Base-by-base conservation (phyloP, 2,797 vertebrate species). In the Graptemys geographica region DNA sequence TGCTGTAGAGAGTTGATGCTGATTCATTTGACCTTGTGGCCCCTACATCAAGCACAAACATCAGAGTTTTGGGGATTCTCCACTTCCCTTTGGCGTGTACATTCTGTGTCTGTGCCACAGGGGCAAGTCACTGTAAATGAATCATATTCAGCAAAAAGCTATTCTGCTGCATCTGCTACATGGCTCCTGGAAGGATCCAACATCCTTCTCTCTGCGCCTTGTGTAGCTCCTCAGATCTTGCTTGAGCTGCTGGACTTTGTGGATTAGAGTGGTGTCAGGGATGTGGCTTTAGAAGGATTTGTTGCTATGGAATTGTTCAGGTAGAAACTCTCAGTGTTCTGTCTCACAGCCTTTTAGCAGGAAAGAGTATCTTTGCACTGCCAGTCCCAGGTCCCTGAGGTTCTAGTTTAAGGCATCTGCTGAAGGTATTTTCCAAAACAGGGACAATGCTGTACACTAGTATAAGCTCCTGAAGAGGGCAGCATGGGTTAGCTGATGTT, bases 391-490 rank as follows among this genome's bases (percentile, higher is more conserved):
- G 27, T 51, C 76, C 51, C 47, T 8, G 19, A 11, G 53, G n/a
- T 81, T 41, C 28, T 53, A 49, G 51, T 82, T 81, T 4, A 41
- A 44, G 87, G 37, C 69, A 80, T 65, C 41, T 74, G 72, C 53
- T 44, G 21, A 1, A 79, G 33, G 79, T 10, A 0, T 3, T 65
- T n/a, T 69, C 55, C 79, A 53, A 31, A 41, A 23, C 33, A 49
- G 59, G 16, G 83, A 49, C 41, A 84, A 25, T 56, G 57, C 83
- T 37, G 53, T 1, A 2, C 41, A 8, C 4, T 10, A 19, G 37
- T 6, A n/a, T n/a, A 28, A 5, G 79, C n/a, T 95, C 96, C 98
- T 93, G 96, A 79, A 96, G 98, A 96, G 97, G 92, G 97, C 97
- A 98, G 97, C 92, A 91, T 93, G 95, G 62, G 2, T 92, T 93